Base-by-base conservation (phyloP, 2,797 vertebrate species). In the Gallinago nigripennis region DNA sequence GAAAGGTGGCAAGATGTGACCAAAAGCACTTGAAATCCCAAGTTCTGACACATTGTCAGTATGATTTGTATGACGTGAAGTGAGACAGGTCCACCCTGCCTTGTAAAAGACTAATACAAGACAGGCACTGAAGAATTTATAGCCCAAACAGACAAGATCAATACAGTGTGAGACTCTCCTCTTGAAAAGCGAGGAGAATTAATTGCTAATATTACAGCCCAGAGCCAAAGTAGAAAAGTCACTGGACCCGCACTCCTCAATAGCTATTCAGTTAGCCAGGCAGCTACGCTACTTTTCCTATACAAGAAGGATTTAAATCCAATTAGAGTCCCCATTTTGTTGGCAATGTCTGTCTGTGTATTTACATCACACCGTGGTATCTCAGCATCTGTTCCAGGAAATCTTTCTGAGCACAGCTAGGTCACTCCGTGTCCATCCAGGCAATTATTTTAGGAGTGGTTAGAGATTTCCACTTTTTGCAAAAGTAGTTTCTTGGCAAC, bases 401-500 rank as follows among this genome's bases (percentile, higher is more conserved):
- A 66, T 31, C 91, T 72, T 76, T 30, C 73, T 24, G 19, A 75
- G 82, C 81, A 45, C 89, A 81, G 89, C 80, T 79, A 95, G 93
- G 95, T 95, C 95, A 87, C 87, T 50, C 73, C 2, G 11, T n/a
- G 80, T 65, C 82, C 90, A 73, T 96, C 94, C 97, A 95, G 94
- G 80, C 97, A 94, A 96, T 96, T 92, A 96, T 97, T 97, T 97
- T 77, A 95, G 95, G 90, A 97, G 97, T 48, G 77, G 65, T 84
- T 93, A 60, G 96, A 97, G 93, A 95, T 95, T 97, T 97, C 91
- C 91, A 75, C 97, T 97, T 94, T 69, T 69, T 94, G 95, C 82
- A 94, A 76, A 97, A 98, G 96, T 95, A 97, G 86, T 95, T 97
- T 97, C 96, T 97, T 98, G 97, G 97, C 97, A 97, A 77, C 95